A percentile compares a stretch with the other conserved stretches of the same genome.
These are phyloP conservation scores for Synanthedon vespiformis DNA, from an alignment of 2,888 invertebrate genomes.

Conservation along the genomic window DNA sequence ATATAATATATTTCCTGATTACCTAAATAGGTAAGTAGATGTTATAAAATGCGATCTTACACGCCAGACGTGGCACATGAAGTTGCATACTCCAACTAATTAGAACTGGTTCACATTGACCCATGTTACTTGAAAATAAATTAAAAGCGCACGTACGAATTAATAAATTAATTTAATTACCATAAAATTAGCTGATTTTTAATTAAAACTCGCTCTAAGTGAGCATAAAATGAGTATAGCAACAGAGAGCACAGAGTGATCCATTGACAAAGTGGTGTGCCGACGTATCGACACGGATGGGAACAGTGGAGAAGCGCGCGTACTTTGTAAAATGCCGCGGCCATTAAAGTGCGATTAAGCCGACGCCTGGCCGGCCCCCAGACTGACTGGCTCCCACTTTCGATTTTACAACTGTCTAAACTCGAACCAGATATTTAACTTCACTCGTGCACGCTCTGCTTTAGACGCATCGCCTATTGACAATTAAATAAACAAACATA, in stretches of 20 bases:
- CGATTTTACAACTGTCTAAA: constrained; percentile 56
- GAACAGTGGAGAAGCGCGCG: constrained; percentile 24
- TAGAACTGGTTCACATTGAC: too few relatives aligned
- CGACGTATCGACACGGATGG: constrained; percentile 10
- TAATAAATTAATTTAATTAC: too few relatives aligned
- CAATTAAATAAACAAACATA: not conserved
- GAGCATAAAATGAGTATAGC: not conserved
- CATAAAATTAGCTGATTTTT: too few relatives aligned
- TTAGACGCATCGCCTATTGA: not conserved
- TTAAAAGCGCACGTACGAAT: too few relatives aligned
- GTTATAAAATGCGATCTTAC: too few relatives aligned
- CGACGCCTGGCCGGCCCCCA: constrained; percentile 21
- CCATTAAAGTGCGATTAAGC: constrained; percentile 62
- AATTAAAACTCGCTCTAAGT: not conserved
- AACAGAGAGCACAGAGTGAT: not conserved
- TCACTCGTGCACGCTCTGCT: not conserved
- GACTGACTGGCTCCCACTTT: constrained; percentile 60
- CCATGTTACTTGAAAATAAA: too few relatives aligned
- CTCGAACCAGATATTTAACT: constrained; percentile 20
- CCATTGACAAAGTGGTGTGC: not conserved
- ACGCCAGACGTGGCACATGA: too few relatives aligned
- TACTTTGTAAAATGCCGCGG: constrained; percentile 52
- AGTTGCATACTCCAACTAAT: too few relatives aligned
- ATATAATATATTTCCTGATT: too few relatives aligned
- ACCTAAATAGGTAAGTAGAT: too few relatives aligned